Base-by-base conservation (phyloP, 2,113 vertebrate species). In the Brachypteracias leptosomus region DNA sequence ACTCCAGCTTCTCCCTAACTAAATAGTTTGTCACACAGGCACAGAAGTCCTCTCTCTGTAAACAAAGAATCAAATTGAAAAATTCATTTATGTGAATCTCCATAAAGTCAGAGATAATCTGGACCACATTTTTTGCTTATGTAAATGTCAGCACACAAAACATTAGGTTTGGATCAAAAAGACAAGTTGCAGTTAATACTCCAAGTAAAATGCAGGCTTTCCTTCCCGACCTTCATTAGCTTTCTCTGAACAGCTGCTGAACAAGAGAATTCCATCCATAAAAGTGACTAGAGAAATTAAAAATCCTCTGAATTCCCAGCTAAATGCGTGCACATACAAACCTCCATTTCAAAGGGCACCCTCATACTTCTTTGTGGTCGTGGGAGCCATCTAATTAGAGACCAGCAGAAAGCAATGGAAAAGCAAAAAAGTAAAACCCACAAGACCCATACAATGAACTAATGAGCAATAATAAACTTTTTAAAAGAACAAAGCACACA, bases 341-440 rank as follows among this genome's bases (percentile, higher is more conserved):
- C 25, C 70, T 78, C 38, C 33, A 9, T 13, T 57, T n/a, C 86
- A 63, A 57, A 92, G 61, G 83, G 65, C 52, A 54, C 14, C 46
- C 42, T 21, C 0, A 0, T 16, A 36, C 31, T 40, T 49, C 57
- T 55, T 5, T 10, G 57, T 2, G 2, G 28, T 24, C 1, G 3
- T 5, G 24, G n/a, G 25, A 94, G 44, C 33, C 54, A 21, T 10
- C 28, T 19, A 9, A 13, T 7, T 3, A 36, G 14, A 46, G 54
- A 65, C 7, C 40, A 70, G 74, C 44, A 78, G 77, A 86, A 44
- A 62, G 19, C 40, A 61, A 49, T 24, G 51, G 38, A 25, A 79
- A 62, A 58, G 76, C 47, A 47, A 15, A 13, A 47, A 63, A n/a
- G 20, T 16, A 76, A 94, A 66, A n/a, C 38, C 51, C 63, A 10